phyloP scores from a whole-genome alignment of 2,113 vertebrate species.

The Pelmatolapia mariae region DNA sequence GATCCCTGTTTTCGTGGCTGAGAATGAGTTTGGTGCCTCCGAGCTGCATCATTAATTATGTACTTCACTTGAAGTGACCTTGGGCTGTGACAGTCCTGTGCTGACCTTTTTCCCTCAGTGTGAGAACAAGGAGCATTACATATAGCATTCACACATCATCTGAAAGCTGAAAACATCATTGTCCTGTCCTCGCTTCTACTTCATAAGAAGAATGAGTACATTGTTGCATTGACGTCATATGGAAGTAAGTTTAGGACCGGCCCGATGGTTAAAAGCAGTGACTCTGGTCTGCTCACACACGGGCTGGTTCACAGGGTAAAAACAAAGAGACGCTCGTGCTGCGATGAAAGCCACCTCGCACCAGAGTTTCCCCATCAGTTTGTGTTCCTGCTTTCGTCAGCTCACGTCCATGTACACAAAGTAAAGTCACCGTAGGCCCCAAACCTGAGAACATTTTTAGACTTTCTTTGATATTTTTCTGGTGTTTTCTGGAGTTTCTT shows the following conservation, averaged over 20 bases:
- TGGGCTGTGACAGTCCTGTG: slow-evolving; percentile 29
- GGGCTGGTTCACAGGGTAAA: neutral
- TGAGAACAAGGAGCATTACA: slow-evolving; percentile 40
- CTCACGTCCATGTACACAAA: neutral
- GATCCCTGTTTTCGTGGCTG: slow-evolving; percentile 23
- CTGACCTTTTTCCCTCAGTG: slow-evolving; percentile 44
- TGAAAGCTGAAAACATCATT: slow-evolving; percentile 37
- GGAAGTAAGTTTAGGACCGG: slow-evolving; percentile 22
- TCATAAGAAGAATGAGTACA: slow-evolving; percentile 39
- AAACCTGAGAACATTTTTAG: neutral
- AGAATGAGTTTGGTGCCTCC: slow-evolving; percentile 36
- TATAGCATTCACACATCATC: slow-evolving; percentile 23
- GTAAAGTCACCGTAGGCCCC: neutral
- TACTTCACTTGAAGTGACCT: slow-evolving; percentile 50
- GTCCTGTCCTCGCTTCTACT: slow-evolving; percentile 39
- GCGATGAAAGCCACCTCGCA: neutral
- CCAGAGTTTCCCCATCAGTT: neutral
- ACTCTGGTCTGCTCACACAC: neutral
- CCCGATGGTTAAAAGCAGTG: slow-evolving; percentile 30
- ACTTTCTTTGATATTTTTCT: neutral
- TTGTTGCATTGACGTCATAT: slow-evolving; percentile 50
- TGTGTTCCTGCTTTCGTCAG: neutral
- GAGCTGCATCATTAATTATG: slow-evolving; percentile 49
- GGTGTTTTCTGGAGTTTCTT: no score
- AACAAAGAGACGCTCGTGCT: neutral